Conservation (phyloP, 2,888 invertebrate genomes). For the Caenorhabditis macrosperma region DNA sequence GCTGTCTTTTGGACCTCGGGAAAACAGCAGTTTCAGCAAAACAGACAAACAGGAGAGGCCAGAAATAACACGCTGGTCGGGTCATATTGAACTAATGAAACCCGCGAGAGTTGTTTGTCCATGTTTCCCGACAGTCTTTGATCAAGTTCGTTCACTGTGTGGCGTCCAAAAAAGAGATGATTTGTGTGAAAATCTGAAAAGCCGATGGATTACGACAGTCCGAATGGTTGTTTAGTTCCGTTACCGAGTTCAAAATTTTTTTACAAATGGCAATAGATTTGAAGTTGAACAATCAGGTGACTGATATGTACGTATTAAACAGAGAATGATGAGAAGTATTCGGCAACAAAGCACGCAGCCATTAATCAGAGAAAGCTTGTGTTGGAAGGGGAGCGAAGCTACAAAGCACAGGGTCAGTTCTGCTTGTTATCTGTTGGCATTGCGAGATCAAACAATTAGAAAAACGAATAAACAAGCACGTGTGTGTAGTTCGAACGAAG, state of each 20-base stretch:
- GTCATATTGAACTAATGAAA: conserved; percentile 46
- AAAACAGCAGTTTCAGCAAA: not conserved
- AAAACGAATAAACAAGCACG: conserved; percentile 9
- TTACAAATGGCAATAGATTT: not conserved
- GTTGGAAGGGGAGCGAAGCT: not conserved
- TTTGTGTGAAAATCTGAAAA: conserved; percentile 41
- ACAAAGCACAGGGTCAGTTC: conserved; percentile 1
- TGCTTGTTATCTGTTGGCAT: conserved; percentile 29
- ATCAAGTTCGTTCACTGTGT: conserved; percentile 17
- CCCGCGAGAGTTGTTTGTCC: conserved; percentile 35
- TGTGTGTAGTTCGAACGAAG: not conserved
- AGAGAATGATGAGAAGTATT: not conserved
- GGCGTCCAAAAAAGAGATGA: conserved; percentile 47
- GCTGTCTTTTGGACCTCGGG: conserved; percentile 9
- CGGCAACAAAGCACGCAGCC: conserved; percentile 6
- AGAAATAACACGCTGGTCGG: conserved; percentile 1
- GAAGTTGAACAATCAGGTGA: not conserved
- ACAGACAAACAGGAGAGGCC: conserved; percentile 1
- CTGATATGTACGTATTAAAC: not conserved
- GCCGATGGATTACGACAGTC: conserved; percentile 46
- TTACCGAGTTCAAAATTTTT: conserved; percentile 20
- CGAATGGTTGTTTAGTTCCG: conserved; percentile 34
- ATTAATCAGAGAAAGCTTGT: not conserved
- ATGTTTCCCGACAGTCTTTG: conserved; percentile 34
- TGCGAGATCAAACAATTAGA: conserved; percentile 28